Evolutionary conservation across 2,888 invertebrate genomes (phyloP), one percentile per base, ranked within the genome.

Genomic region (Sinodicranocentrus sp.): DNA sequence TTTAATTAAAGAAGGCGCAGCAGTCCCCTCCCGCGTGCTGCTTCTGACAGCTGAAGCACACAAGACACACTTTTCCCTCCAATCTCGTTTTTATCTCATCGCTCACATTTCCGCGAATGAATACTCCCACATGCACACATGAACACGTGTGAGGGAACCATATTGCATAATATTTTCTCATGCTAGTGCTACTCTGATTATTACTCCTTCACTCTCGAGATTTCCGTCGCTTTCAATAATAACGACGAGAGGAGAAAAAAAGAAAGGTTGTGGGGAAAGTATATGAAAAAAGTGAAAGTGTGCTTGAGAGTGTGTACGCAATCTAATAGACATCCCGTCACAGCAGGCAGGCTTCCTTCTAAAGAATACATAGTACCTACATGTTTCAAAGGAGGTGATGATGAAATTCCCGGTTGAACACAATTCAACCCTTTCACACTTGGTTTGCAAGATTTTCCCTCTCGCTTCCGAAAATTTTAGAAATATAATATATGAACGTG

Each of bases 1-100:
- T 67, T 73, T 80, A 80, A 80, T 80, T 80, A 80, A 80, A 80
- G 72, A 17, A 72, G 67, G 48, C 73, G 44, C 43, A 33, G 15
- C 21, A 43, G 33, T 10, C 57, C 23, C 26, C 75, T 43, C 59
- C 71, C 71, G 52, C 79, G 71, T 63, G 71, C 79, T 71, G 71
- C 54, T 52, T 54, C 65, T 79, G 79, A 79, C 79, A 79, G 79
- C 63, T 61, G 39, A 63, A 43, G 63, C 76, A 76, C 76, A 57
- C 68, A 54, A 65, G 39, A 33, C 43, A 26, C 39, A 68, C 57
- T 68, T 28, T 63, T 75, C 26, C 28, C 21, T 63, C 1, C 59
- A 25, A 63, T 48, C 44, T 65, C 33, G 25, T 15, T 39, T 21
- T 28, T 8, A 2, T 65, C 33, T 8, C 13, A 6, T 28, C 17